Conservation (phyloP, 2,888 invertebrate genomes). For the Drosophila dives region DNA sequence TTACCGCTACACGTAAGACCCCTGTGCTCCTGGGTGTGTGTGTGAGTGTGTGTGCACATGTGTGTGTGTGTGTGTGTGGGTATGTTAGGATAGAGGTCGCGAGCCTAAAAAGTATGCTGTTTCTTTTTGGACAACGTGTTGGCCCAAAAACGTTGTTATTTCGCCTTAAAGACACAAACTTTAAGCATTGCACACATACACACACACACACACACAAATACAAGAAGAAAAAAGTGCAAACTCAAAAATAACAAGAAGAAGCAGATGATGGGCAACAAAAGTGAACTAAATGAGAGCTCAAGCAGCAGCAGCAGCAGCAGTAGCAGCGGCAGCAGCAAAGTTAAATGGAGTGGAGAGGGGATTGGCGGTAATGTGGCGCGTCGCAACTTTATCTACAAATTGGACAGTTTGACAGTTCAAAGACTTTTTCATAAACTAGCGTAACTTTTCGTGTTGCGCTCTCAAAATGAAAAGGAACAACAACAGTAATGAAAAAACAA, state of each 20-base stretch:
- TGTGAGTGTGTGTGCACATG: not conserved
- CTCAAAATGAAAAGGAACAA: constrained; percentile 45
- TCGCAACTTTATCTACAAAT: constrained; percentile 74
- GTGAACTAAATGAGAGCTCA: constrained; percentile 27
- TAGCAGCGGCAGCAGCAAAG: not conserved
- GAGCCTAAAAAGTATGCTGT: constrained; percentile 51
- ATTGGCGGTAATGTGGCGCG: constrained; percentile 10
- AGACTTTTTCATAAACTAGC: constrained; percentile 74
- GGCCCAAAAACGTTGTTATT: constrained; percentile 58
- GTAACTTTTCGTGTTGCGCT: constrained; percentile 58
- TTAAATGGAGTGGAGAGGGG: not conserved
- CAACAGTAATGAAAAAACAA: constrained; percentile 8
- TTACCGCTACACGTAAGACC: constrained; percentile 15
- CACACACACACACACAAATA: constrained; percentile 4
- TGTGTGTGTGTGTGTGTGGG: constrained; percentile 12
- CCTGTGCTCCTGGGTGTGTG: not conserved
- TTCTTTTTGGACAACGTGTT: constrained; percentile 57
- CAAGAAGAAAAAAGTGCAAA: constrained; percentile 1
- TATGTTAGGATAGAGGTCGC: constrained; percentile 15
- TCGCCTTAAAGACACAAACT: constrained; percentile 51
- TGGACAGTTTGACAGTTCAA: constrained; percentile 74
- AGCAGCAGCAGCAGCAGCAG: constrained; percentile 14
- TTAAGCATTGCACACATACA: constrained; percentile 26
- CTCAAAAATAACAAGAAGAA: constrained; percentile 35
- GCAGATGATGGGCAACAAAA: constrained; percentile 25